phyloP scores from a whole-genome alignment of 30 jellyfish, hydroid and myxozoan genomes.

The Sanderia malayensis region DNA sequence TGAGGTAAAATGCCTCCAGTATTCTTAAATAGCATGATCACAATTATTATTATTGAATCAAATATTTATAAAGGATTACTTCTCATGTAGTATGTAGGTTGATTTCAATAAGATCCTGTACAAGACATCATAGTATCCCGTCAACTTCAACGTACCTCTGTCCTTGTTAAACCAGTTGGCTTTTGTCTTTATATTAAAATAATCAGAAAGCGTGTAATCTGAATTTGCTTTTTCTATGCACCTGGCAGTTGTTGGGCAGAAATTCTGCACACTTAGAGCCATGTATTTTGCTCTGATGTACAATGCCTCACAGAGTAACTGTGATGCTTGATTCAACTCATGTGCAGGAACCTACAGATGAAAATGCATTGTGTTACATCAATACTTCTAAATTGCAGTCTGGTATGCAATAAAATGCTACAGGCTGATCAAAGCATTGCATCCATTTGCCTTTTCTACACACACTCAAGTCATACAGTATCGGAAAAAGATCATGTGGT shows the following conservation, averaged over 20 bases:
- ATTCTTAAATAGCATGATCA: too few species aligned
- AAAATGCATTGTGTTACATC: too few species aligned
- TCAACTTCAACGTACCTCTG: conserved; percentile 58
- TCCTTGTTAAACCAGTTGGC: conserved; percentile 46
- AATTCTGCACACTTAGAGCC: conserved; percentile 94
- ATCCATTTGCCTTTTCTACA: conserved; percentile 76
- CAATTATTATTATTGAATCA: too few species aligned
- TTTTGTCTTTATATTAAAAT: conserved; percentile 41
- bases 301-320: conserved; percentile 93
- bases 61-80: too few species aligned
- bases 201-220: conserved; percentile 68
- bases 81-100: too few species aligned
- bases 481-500: conserved; percentile 77
- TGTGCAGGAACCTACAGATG: conserved; percentile 92
- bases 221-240: conserved; percentile 71
- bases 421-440: too few species aligned
- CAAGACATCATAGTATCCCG: too few species aligned
- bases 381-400: too few species aligned
- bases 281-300: conserved; percentile 94
- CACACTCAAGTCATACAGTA: conserved; percentile 90
- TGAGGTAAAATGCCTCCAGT: too few species aligned
- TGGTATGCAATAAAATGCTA: too few species aligned
- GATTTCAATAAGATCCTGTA: too few species aligned
- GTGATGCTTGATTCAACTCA: conserved; percentile 96
- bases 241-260: conserved; percentile 89